A percentile compares a stretch with the other conserved stretches of the same genome.
Conservation (phyloP, 2,797 vertebrate species). For the Bucorvus abyssinicus region DNA sequence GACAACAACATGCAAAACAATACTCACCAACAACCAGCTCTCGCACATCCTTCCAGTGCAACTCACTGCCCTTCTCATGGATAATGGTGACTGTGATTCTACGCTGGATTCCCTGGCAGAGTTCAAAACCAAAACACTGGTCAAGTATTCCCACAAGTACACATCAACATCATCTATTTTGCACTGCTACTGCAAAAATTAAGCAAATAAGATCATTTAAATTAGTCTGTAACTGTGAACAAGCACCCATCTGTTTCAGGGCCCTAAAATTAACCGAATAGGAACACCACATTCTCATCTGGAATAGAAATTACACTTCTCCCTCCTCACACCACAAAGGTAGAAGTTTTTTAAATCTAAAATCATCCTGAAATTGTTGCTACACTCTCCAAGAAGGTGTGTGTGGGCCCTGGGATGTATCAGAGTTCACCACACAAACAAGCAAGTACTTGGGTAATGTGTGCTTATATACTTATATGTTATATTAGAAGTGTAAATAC, state of each 20-base stretch:
- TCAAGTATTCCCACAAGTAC: neutral
- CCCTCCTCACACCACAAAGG: neutral
- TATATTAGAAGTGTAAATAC: neutral
- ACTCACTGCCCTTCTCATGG: conserved; percentile 95
- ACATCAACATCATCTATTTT: neutral
- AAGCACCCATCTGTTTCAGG: neutral
- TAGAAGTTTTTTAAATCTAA: neutral
- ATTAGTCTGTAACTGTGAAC: neutral
- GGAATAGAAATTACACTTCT: neutral
- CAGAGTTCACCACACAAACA: neutral
- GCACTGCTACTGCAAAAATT: neutral
- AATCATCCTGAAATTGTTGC: neutral
- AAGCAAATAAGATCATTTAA: neutral
- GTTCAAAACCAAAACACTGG: neutral
- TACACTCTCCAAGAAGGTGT: neutral
- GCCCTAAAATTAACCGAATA: neutral
- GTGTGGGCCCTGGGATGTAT: neutral
- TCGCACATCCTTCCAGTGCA: conserved; percentile 97
- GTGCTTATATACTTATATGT: neutral
- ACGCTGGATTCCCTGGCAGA: conserved; percentile 90
- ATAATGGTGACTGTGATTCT: conserved; percentile 96
- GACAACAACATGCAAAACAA: neutral
- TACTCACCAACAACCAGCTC: conserved; percentile 96
- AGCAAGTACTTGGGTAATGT: neutral
- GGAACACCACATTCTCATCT: neutral